phyloP scores from a whole-genome alignment of 2,797 vertebrate genomes.

The Coccyzus lansbergi region DNA sequence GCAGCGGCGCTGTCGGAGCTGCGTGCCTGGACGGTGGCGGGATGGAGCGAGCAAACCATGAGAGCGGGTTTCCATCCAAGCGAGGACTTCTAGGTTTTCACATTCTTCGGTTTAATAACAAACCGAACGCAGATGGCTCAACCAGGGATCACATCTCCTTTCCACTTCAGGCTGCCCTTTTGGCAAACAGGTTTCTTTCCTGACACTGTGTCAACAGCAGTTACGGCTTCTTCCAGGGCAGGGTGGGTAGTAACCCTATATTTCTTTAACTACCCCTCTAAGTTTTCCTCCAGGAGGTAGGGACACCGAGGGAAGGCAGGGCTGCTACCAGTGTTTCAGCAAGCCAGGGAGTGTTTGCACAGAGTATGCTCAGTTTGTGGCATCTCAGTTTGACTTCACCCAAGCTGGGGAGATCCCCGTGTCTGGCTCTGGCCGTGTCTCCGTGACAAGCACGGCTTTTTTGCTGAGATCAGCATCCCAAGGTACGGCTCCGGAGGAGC shows the following conservation, averaged over 20 bases:
- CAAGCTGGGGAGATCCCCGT: fast-evolving
- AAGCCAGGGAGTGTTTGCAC: not conserved
- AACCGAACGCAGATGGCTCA: not conserved
- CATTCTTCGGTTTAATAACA: conserved; percentile 39
- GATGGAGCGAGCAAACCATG: not conserved
- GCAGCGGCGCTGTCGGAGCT: fast-evolving
- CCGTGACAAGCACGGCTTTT: not conserved
- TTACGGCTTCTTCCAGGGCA: not conserved
- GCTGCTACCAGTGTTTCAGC: not conserved
- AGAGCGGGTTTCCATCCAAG: not conserved
- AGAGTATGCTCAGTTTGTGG: not conserved
- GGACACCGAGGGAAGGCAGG: not conserved
- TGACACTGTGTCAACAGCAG: not conserved
- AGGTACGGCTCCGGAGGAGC: not conserved
- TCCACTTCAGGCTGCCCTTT: not conserved
- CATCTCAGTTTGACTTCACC: not conserved
- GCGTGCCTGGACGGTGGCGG: fast-evolving
- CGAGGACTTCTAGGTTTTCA: not conserved
- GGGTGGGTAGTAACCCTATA: not conserved
- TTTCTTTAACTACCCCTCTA: not conserved
- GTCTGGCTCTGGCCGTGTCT: not conserved
- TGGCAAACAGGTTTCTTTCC: not conserved
- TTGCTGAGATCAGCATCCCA: not conserved
- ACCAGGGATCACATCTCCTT: not conserved
- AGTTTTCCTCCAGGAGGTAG: not conserved